Conservation (phyloP, 2,113 vertebrate genomes). For the Rhagologus leucostigma region DNA sequence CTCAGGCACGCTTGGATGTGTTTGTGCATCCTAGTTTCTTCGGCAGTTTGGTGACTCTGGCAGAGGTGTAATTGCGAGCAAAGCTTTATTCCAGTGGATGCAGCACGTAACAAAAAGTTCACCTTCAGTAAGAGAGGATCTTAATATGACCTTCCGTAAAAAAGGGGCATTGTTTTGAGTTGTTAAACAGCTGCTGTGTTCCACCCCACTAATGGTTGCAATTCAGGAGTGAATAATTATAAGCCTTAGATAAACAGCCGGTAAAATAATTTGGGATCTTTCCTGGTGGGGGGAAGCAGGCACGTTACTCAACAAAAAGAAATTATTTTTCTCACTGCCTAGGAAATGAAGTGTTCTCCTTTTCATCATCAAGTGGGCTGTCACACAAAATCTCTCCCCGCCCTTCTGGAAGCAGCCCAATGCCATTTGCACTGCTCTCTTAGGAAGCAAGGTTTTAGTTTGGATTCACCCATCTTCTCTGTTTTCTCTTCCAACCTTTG, state of each 20-base stretch:
- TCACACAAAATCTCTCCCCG: not conserved
- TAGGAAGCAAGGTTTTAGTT: not conserved
- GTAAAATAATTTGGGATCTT: conserved; percentile 55
- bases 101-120: not conserved
- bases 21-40: not conserved
- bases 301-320: conserved; percentile 22
- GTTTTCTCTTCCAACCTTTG: not conserved
- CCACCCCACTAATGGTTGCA: conserved; percentile 1
- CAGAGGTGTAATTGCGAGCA: not conserved
- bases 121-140: not conserved
- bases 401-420: conserved; percentile 27
- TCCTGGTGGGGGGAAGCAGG: not conserved
- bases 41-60: not conserved
- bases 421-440: not conserved
- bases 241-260: not conserved
- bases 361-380: conserved; percentile 10
- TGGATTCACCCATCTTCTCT: not conserved
- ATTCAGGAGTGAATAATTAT: conserved; percentile 36
- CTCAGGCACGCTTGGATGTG: not conserved
- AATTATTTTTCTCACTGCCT: conserved; percentile 35
- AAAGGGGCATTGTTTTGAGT: conserved; percentile 13
- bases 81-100: not conserved
- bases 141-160: not conserved
- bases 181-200: conserved; percentile 48
- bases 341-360: conserved; percentile 46